Conservation (phyloP, 2,888 invertebrate species). For the Macaria liturata region DNA sequence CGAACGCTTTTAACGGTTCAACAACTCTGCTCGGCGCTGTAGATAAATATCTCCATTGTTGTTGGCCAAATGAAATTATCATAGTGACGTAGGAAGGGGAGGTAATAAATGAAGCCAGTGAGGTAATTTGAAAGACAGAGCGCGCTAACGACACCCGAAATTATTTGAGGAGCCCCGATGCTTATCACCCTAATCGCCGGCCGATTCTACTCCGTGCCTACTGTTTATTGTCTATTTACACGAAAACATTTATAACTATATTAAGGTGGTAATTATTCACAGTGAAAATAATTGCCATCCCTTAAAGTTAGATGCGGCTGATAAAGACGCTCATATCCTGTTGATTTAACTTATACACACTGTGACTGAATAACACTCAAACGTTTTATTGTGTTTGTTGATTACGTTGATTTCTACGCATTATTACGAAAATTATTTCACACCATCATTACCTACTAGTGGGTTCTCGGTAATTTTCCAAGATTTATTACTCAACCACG, state of each 20-base stretch:
- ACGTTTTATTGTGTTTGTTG: conserved; percentile 20
- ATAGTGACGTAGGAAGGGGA: conserved; percentile 54
- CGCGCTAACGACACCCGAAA: conserved; percentile 67
- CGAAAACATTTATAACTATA: conserved; percentile 48
- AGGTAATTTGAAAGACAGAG: conserved; percentile 58
- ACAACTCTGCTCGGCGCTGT: conserved; percentile 42
- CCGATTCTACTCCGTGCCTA: conserved; percentile 55
- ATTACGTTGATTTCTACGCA: conserved; percentile 12
- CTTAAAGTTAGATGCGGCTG: conserved; percentile 40
- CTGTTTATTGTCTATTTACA: conserved; percentile 58
- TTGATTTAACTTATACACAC: conserved; percentile 32
- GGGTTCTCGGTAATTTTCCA: conserved; percentile 19
- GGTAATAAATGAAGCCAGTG: conserved; percentile 57
- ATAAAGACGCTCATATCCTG: conserved; percentile 41
- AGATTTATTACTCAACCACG: conserved; percentile 14
- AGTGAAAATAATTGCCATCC: conserved; percentile 28
- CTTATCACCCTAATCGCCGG: conserved; percentile 68
- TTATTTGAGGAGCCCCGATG: conserved; percentile 60
- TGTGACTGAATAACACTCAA: conserved; percentile 14
- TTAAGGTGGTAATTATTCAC: conserved; percentile 36
- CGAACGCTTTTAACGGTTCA: conserved; percentile 50
- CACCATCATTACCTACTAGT: conserved; percentile 23
- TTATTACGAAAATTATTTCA: conserved; percentile 34
- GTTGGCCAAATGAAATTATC: conserved; percentile 69
- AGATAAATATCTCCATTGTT: conserved; percentile 60